A percentile compares a stretch with the other conserved stretches of the same genome.
Conservation (phyloP, 2,888 invertebrate genomes). For the Sylvicola cinctus region DNA sequence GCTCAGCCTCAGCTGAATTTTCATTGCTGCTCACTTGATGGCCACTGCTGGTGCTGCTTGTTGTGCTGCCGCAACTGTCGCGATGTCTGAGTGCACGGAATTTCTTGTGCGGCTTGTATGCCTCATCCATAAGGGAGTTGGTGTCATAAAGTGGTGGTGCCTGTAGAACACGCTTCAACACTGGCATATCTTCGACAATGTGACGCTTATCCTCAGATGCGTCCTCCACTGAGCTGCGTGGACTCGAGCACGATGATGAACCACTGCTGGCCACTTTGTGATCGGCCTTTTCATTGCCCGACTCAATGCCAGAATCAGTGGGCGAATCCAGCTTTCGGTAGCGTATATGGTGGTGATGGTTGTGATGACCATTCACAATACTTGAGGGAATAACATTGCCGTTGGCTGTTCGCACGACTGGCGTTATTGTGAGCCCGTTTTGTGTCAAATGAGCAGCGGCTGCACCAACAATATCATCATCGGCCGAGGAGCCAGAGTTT, state of each 20-base stretch:
- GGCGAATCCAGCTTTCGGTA: slow-evolving; percentile 78
- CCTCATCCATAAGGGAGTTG: slow-evolving; percentile 80
- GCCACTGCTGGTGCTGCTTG: slow-evolving; percentile 30
- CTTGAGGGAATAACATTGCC: slow-evolving; percentile 7
- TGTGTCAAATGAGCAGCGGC: slow-evolving; percentile 45
- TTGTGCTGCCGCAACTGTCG: slow-evolving; percentile 59
- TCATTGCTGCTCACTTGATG: slow-evolving; percentile 13
- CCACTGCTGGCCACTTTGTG: slow-evolving; percentile 42
- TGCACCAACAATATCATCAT: slow-evolving; percentile 37
- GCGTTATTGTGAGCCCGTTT: slow-evolving; percentile 52
- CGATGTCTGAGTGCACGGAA: slow-evolving; percentile 68
- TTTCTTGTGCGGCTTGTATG: slow-evolving; percentile 89
- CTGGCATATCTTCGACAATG: slow-evolving; percentile 77
- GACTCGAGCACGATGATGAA: slow-evolving; percentile 68
- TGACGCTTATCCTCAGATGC: slow-evolving; percentile 38
- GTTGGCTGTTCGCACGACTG: slow-evolving; percentile 29
- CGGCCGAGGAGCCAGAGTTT: slow-evolving; percentile 61
- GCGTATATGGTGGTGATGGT: slow-evolving; percentile 30
- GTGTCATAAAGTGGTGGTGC: slow-evolving; percentile 84
- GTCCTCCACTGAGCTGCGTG: slow-evolving; percentile 65
- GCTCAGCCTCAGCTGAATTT: slow-evolving; percentile 6
- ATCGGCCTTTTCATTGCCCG: slow-evolving; percentile 74
- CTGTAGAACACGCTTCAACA: slow-evolving; percentile 76
- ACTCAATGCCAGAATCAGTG: slow-evolving; percentile 84
- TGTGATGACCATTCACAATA: slow-evolving; percentile 3